Conservation (phyloP, 2,797 vertebrate genomes). For the Graptemys geographica region DNA sequence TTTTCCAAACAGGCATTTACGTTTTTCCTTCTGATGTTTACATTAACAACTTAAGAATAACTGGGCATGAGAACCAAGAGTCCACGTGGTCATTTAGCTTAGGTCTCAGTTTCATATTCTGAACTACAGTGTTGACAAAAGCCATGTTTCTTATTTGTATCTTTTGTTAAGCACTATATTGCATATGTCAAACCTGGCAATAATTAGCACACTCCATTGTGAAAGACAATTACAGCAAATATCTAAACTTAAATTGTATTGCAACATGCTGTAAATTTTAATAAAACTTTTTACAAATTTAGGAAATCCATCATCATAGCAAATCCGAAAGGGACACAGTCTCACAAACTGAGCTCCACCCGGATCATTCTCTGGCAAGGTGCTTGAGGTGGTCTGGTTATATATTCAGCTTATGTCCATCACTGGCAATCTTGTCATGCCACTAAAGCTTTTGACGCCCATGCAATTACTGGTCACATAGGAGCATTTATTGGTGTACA, state of each 20-base stretch:
- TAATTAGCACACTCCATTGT: neutral
- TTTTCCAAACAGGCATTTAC: neutral
- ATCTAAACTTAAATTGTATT: neutral
- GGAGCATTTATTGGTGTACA: neutral
- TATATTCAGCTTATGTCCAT: neutral
- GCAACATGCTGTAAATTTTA: neutral
- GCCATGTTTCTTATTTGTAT: neutral
- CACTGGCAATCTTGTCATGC: neutral
- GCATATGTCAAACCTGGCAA: neutral
- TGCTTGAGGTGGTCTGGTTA: neutral
- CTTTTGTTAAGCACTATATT: neutral
- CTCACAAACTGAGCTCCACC: neutral
- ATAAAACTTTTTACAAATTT: neutral
- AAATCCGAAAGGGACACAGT: neutral
- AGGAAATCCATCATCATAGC: neutral
- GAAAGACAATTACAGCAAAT: neutral
- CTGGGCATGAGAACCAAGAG: constrained; percentile 4
- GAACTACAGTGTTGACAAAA: neutral
- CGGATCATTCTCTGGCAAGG: neutral
- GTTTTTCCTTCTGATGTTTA: neutral
- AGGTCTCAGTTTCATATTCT: neutral
- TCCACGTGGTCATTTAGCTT: neutral
- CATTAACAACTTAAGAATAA: neutral
- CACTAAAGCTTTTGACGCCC: neutral
- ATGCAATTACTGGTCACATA: neutral